Base-by-base conservation (phyloP, 2,113 vertebrate genomes). In the Apaloderma vittatum region DNA sequence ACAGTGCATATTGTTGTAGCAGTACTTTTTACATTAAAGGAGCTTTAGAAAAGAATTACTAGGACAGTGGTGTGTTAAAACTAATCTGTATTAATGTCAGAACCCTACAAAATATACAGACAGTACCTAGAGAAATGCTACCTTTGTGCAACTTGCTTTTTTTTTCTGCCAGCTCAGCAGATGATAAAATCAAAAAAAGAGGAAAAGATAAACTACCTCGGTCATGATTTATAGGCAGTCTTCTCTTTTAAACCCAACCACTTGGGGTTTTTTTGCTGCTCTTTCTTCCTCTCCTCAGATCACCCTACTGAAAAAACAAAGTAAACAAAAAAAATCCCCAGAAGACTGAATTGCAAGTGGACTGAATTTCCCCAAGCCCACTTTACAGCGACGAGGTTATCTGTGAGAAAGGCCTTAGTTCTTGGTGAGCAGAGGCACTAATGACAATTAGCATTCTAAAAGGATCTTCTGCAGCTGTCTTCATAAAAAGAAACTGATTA, bases 401-500 rank as follows among this genome's bases (percentile, higher is more conserved):
- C 62, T 79, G 52, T 79, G 76, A 96, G 85, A 88, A 83, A 95
- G 90, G 85, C 67, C 82, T 58, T 37, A 61, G 67, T 58, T 80
- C 88, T 91, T 86, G 76, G 83, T 93, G 62, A 98, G 76, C 2
- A 30, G 98, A 97, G 73, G 27, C 88, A 23, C 95, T 98, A 98
- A 98, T 97, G 97, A 97, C 98, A 98, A 98, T 98, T 97, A 98
- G 71, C 97, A 98, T 98, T 98, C 98, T 90, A 93, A 95, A 97
- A 97, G 94, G 95, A 97, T 97, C 76, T 97, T 96, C 92, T 92
- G 95, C 98, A 98, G 98, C 98, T 98, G 98, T 97, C 98, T 97
- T 97, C 97, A 97, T 97, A 98, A 98, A 98, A 97, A 97, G 98
- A 98, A 98, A 97, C 98, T 98, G 98, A 98, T 98, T 98, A 98